Evolutionary conservation across 2,888 invertebrate species (phyloP), one percentile per base, ranked within the genome.

Genomic region (Drosophila greeni): DNA sequence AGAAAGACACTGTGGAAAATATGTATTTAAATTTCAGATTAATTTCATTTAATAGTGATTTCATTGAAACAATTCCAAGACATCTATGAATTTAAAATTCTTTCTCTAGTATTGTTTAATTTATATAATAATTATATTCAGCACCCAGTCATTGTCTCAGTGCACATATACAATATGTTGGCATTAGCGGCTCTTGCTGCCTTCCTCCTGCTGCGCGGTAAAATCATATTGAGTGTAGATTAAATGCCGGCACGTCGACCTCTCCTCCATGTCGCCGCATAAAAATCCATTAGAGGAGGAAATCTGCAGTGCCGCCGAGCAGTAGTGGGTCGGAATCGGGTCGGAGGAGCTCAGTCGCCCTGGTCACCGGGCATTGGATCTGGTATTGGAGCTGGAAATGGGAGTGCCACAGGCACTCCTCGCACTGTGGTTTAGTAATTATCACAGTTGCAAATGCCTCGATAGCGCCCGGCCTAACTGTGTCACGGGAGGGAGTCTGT

Each of bases 211-310:
- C 79, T 82, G 79, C 53, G 79, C 68, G 74, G 73, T 74, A 71
- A 79, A 79, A 79, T 79, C 80, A 77, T 80, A 82, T 80, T 80
- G 80, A 77, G 80, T 81, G 77, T 80, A 70, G 80, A 76, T 82
- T 82, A 77, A 81, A 82, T 76, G 82, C 72, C 78, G 55, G 82
- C 80, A 82, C 77, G 82, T 77, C 74, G 80, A 55, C 48, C 65
- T 47, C 56, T 55, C 42, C 53, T 33, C 54, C 33, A 29, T 60
- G 71, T 59, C 66, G 62, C 45, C 64, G 72, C 70, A 80, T 81
- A 82, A 82, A 74, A 81, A 77, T 81, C 80, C 80, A 81, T 82
- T 82, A 80, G 70, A 74, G 60, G 66, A 62, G 82, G 48, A 80
- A 76, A 70, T 79, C 73, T 73, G 72, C 66, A 69, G 20, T 59